Evolutionary conservation across 2,888 invertebrate genomes (phyloP), one percentile per base, ranked within the genome.

Genomic region (Hyposoter dolosus): DNA sequence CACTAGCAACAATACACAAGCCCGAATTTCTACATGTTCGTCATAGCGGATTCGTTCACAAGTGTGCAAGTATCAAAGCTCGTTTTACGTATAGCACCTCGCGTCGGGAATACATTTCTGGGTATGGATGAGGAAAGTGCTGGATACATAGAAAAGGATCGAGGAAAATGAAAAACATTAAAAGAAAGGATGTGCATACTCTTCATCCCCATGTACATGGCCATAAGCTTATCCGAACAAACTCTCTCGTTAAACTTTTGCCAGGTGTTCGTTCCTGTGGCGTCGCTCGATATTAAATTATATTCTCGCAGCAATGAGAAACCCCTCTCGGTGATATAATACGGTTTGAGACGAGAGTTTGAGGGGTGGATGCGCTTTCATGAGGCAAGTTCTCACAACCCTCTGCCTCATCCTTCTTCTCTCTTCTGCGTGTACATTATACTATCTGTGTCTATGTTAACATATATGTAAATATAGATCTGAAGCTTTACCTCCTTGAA

Each of bases 401-500:
- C 63, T 56, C 40, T n/a, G n/a, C 60, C 56, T 50, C 63, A 50
- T 83, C 60, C 71, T 66, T 76, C 79, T 60, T 76, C 79, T 60
- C 66, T 72, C 43, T 40, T 79, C 60, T 68, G 43, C n/a, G 66
- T 68, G n/a, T 69, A 35, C 40, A 66, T 83, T 53, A 47, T 60
- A 77, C 32, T 65, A 23, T 65, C 40, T n/a, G 12, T 68, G n/a
- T 43, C 15, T 35, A 32, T 17, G 15, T 23, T 6, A 40, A 10
- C 10, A 40, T 32, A 28, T 10, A 69, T 35, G n/a, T 7, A 1
- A 56, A 19, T 76, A 76, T 76, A 65, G 28, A 80, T n/a, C 6
- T 7, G n/a, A 45, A 82, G 53, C 94, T 95, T 95, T 94, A 97
- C 97, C 97, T 95, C 97, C 97, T 95, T 97, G 96, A 83, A 96